Evolutionary conservation across 2,797 vertebrate genomes (phyloP), one percentile per base, ranked within the genome.

Genomic region (Oreochromis mossambicus): DNA sequence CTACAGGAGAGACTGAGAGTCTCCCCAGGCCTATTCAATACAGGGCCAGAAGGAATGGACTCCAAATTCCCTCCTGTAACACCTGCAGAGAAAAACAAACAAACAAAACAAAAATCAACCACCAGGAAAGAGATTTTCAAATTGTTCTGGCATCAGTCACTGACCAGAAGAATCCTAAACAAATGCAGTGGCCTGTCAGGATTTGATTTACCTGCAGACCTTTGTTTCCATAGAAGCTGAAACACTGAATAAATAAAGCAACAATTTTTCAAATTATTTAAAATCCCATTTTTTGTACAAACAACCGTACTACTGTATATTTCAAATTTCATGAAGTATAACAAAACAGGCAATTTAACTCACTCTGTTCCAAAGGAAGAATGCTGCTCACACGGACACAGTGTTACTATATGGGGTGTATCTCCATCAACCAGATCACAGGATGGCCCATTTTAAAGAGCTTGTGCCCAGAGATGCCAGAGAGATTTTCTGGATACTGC

Each of bases 391-490:
- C 21, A 55, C 0, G 3, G 54, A 55, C 54, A 56, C 24, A 56
- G 54, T 56, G 54, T 56, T 56, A 56, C 13, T 56, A 56, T 56
- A 5, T 56, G 54, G 24, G 21, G 2, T 58, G 5, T 58, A 58
- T 58, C 32, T 32, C 10, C 26, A 17, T 58, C 14, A 58, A 58
- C 26, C 55, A 58, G 55, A 3, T 54, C 6, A 24, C n/a, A 54
- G 51, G 0, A 54, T 1, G 6, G 52, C 0, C 6, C 7, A 24
- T 54, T 54, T 13, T 54, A 54, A 54, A 54, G 0, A 58, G 55
- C 55, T 32, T 58, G 26, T 58, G 55, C 3, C 26, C 26, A 17
- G 26, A 58, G 55, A 58, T 58, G 3, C 55, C 5, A 58, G 55
- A 58, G 3, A 58, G 26, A 15, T 58, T 32, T 58, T 58, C 0